Evolutionary conservation across 2,113 vertebrate genomes (phyloP), one percentile per base, ranked within the genome.

Genomic region (Silurus meridionalis): DNA sequence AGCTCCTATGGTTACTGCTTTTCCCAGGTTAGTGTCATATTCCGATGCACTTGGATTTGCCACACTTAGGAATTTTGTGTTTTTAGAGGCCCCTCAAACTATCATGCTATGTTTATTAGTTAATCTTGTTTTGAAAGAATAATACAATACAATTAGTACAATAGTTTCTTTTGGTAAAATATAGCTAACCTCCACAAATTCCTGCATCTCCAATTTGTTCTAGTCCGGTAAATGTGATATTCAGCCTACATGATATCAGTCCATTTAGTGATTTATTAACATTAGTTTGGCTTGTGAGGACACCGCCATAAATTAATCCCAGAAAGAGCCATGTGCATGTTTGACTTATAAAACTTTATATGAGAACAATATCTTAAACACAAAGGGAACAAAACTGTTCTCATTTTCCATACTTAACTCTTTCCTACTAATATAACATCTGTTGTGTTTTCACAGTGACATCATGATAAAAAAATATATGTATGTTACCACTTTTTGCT

Each of bases 11-110:
- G 91, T 80, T 90, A 91, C 89, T 3, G 72, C 66, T 6, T 82
- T 28, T 85, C 84, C 61, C 91, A 93, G 95, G 94, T 95, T 91
- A 58, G 93, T 87, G 61, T 66, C 28, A n/a, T n/a, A 7, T 37
- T 53, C 57, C 84, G 48, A 19, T 28, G 79, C n/a, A n/a, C 5
- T 50, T 37, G 37, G 3, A 71, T 80, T 61, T 80, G 64, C 64
- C 46, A 52, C 77, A 55, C 52, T n/a, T 78, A 48, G 50, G 72
- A 58, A 74, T 48, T 64, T 52, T 80, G 61, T 8, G n/a, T 89
- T 91, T 77, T 63, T 52, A 69, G 19, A 67, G 28, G 50, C 17
- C 0, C 57, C n/a, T 53, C 78, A 87, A 88, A 61, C 25, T 67
- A 75, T 52, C 48, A 21, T 80, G 25, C 2, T 80, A 11, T 80